These are phyloP conservation scores for Prolemur simus DNA, from an alignment of 2,113 vertebrate genomes.

Conservation along the genomic window DNA sequence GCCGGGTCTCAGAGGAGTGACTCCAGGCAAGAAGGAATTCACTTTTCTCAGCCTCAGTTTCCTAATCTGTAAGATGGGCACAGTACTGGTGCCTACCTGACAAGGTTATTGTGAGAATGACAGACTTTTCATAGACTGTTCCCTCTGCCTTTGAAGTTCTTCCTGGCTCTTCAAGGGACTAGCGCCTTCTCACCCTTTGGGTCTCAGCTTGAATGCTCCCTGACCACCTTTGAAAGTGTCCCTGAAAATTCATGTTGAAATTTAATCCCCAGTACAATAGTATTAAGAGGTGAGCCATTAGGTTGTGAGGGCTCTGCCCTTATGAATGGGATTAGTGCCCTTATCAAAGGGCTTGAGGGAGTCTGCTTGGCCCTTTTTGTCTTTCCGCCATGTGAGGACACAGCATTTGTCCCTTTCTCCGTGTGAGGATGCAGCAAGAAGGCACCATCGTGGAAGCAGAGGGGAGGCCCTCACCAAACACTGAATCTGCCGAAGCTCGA, in stretches of 20 bases:
- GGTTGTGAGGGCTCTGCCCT: not conserved
- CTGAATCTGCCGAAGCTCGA: not conserved
- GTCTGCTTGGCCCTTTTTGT: not conserved
- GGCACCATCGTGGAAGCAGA: not conserved
- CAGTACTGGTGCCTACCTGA: not conserved
- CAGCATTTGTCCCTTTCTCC: not conserved
- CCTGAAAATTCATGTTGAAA: not conserved
- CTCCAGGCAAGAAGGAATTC: not conserved
- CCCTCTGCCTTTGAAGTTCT: not conserved
- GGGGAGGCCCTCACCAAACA: not conserved
- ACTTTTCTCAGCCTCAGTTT: not conserved
- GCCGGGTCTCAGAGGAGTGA: not conserved
- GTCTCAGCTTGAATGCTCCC: not conserved
- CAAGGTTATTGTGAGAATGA: not conserved
- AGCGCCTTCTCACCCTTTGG: not conserved
- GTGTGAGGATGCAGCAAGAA: not conserved
- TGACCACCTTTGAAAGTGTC: not conserved
- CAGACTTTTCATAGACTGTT: not conserved
- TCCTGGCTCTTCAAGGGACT: not conserved
- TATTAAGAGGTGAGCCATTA: not conserved
- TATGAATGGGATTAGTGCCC: not conserved
- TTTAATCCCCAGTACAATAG: not conserved
- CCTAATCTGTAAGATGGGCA: not conserved
- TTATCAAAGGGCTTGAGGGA: not conserved
- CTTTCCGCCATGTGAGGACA: not conserved